Conservation (phyloP, 2,113 vertebrate species). For the Menidia beryllina region DNA sequence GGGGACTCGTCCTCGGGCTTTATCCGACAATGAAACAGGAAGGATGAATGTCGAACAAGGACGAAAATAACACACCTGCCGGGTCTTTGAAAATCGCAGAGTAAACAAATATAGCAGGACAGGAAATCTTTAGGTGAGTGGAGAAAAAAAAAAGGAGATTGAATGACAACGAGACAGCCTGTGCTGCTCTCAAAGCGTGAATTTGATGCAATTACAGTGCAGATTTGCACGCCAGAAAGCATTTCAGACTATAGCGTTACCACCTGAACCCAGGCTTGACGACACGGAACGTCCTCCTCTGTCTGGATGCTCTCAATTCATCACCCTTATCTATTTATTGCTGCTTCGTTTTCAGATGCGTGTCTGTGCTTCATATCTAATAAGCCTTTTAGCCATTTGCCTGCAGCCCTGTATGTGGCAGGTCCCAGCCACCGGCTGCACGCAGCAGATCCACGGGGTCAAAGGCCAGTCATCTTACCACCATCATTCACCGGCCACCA, state of each 20-base stretch:
- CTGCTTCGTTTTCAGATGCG: not conserved
- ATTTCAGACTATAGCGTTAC: constrained; percentile 30
- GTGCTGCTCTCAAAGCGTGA: constrained; percentile 1
- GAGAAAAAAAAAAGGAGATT: not conserved
- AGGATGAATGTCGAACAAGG: constrained; percentile 50
- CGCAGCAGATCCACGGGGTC: no score
- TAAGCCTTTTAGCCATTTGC: no score
- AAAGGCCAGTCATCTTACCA: no score
- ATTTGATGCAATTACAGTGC: constrained; percentile 12
- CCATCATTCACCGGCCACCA: no score
- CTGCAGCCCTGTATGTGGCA: not conserved
- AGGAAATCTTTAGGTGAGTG: constrained; percentile 18
- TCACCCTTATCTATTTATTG: not conserved
- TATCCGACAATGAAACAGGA: constrained; percentile 54
- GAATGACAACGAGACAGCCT: not conserved
- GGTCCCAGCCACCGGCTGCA: no score
- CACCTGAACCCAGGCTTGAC: constrained; percentile 9
- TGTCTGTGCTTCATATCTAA: not conserved
- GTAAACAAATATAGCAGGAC: constrained; percentile 33
- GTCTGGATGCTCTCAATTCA: not conserved
- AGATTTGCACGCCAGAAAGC: not conserved
- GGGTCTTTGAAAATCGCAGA: constrained; percentile 24
- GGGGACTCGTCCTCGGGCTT: constrained; percentile 49
- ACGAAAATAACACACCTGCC: constrained; percentile 56
- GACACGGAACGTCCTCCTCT: not conserved